A percentile compares a stretch with the other conserved stretches of the same genome.
Conservation (phyloP, 2,888 invertebrate species). For the Oxytorus armatus region DNA sequence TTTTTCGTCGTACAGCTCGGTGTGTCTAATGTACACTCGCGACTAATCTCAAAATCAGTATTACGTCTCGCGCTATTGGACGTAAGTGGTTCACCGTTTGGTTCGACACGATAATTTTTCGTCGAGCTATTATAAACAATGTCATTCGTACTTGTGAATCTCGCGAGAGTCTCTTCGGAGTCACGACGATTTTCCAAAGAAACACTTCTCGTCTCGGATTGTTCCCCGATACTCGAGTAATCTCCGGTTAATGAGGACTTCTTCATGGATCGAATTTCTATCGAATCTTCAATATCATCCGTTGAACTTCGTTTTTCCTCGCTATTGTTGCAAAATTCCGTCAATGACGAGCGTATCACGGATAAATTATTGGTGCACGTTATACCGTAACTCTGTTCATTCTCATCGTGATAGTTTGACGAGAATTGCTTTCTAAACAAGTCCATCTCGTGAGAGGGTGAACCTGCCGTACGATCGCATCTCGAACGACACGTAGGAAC, state of each 20-base stretch:
- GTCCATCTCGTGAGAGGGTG: constrained; percentile 41
- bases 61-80: constrained; percentile 15
- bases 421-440: constrained; percentile 45
- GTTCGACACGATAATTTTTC: neutral
- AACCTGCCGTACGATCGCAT: constrained; percentile 45
- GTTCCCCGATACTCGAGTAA: neutral
- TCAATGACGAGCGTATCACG: constrained; percentile 27
- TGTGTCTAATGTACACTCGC: constrained; percentile 35
- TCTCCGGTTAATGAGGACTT: neutral
- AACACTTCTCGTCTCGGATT: neutral
- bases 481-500: constrained; percentile 46
- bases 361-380: constrained; percentile 40
- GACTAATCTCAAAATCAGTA: constrained; percentile 8
- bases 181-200: neutral
- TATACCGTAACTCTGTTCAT: constrained; percentile 24
- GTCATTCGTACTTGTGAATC: neutral
- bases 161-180: constrained; percentile 4
- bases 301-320: neutral
- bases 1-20: constrained; percentile 11
- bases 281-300: neutral
- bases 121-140: neutral
- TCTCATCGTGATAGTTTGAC: constrained; percentile 36
- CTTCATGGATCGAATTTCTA: neutral
- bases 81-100: neutral
- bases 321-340: constrained; percentile 33